These are phyloP conservation scores for Meloidogyne floridensis DNA, from an alignment of 1,140 invertebrate genomes.

Conservation along the genomic window DNA sequence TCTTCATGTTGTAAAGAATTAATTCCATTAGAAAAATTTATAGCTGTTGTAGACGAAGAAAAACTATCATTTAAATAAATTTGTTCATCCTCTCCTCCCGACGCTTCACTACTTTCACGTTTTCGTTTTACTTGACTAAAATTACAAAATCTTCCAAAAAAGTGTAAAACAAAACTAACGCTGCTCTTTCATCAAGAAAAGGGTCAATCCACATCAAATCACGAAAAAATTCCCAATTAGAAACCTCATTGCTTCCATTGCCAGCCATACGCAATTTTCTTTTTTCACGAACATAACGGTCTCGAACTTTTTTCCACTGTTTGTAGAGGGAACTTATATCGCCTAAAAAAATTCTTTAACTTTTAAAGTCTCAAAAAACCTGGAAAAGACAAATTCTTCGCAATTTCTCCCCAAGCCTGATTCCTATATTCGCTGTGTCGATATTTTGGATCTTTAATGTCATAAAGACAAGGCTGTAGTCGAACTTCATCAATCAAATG, in stretches of 20 bases:
- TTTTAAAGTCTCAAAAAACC: constrained; percentile 16
- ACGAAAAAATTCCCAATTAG: constrained; percentile 42
- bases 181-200: constrained; percentile 43
- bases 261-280: constrained; percentile 44
- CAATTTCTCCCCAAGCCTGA: constrained; percentile 43
- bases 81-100: constrained; percentile 22
- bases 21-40: neutral
- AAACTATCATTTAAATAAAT: constrained; percentile 31
- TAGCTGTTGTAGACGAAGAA: neutral
- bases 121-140: constrained; percentile 43
- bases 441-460: constrained; percentile 47
- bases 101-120: constrained; percentile 43
- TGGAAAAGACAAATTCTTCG: constrained; percentile 44
- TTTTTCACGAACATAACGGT: constrained; percentile 48
- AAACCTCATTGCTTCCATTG: constrained; percentile 17
- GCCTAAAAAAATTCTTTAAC: constrained; percentile 10
- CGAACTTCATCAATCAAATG: constrained; percentile 39
- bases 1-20: neutral
- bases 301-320: constrained; percentile 48
- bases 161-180: constrained; percentile 29
- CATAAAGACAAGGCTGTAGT: constrained; percentile 39
- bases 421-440: constrained; percentile 42
- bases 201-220: constrained; percentile 47
- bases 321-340: constrained; percentile 49
- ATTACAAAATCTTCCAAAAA: no score